Conservation (phyloP, 2,797 vertebrate species). For the Hipposideros larvatus region DNA sequence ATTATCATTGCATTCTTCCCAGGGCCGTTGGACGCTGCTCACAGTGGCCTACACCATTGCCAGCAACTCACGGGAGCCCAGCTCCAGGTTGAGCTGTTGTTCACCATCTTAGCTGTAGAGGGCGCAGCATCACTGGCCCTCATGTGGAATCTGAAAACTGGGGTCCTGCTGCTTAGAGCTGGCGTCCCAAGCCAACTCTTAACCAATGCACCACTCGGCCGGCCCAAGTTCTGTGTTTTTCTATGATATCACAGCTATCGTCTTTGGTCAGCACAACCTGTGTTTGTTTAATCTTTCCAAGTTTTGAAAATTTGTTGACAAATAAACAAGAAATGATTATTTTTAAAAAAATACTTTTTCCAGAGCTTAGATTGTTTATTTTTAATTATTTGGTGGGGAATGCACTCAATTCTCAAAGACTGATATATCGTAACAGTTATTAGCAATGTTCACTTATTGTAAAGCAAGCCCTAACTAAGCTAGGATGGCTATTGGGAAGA, state of each 20-base stretch:
- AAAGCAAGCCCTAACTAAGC: neutral
- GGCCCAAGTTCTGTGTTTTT: neutral
- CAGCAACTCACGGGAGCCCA: no score
- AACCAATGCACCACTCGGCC: no score
- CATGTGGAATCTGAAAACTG: no score
- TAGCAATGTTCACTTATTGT: neutral
- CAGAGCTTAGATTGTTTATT: neutral
- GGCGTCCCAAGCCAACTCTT: no score
- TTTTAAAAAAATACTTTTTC: neutral
- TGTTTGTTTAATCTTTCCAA: neutral
- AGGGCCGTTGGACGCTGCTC: no score
- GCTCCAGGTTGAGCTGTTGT: no score
- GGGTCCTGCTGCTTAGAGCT: no score
- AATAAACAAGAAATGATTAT: neutral
- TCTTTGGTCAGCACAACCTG: neutral
- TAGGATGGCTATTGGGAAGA: neutral
- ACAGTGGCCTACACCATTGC: no score
- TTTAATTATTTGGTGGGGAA: neutral
- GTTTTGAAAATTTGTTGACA: neutral
- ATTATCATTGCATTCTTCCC: no score
- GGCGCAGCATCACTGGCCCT: no score
- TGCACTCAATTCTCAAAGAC: neutral
- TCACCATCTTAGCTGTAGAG: no score
- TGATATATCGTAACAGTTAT: neutral
- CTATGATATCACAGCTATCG: neutral